A percentile compares a stretch with the other conserved stretches of the same genome.
These are phyloP conservation scores for Zosterops lateralis DNA, from an alignment of 2,113 vertebrate genomes.

Conservation along the genomic window DNA sequence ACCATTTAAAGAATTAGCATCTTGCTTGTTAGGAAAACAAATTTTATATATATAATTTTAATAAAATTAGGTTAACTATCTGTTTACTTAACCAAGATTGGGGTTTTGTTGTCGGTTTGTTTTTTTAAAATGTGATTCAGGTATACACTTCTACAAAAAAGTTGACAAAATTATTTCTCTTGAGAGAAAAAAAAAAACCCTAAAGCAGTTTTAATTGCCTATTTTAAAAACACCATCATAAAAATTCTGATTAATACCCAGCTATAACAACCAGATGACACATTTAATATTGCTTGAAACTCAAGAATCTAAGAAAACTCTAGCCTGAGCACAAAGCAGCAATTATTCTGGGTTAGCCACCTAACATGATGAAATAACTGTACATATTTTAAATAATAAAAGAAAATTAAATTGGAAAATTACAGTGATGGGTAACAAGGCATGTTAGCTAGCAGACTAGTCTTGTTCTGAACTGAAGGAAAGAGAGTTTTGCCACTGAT, in stretches of 20 bases:
- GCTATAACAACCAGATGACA: not conserved
- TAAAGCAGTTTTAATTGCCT: not conserved
- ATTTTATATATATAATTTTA: slow-evolving; percentile 72
- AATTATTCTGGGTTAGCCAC: slow-evolving; percentile 48
- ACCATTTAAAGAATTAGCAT: slow-evolving; percentile 83
- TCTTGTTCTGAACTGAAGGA: not conserved
- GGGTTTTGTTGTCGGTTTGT: not conserved
- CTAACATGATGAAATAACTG: slow-evolving; percentile 1
- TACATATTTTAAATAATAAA: slow-evolving; percentile 20
- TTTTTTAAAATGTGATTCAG: slow-evolving; percentile 21
- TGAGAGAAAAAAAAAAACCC: not conserved
- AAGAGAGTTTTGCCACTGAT: not conserved
- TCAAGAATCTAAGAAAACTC: slow-evolving; percentile 18
- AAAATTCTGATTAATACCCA: slow-evolving; percentile 10
- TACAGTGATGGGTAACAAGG: not conserved
- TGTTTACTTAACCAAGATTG: slow-evolving; percentile 49
- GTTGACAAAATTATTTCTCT: not conserved
- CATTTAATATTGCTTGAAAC: not conserved
- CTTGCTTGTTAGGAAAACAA: slow-evolving; percentile 66
- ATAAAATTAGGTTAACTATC: slow-evolving; percentile 74
- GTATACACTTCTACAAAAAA: slow-evolving; percentile 15
- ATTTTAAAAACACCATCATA: not conserved
- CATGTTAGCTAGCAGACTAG: not conserved
- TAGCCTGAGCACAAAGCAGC: not conserved
- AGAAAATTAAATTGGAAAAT: slow-evolving; percentile 17